Conservation (phyloP, 92 coral and sea anemone genomes). For the Parazoanthus swiftii region DNA sequence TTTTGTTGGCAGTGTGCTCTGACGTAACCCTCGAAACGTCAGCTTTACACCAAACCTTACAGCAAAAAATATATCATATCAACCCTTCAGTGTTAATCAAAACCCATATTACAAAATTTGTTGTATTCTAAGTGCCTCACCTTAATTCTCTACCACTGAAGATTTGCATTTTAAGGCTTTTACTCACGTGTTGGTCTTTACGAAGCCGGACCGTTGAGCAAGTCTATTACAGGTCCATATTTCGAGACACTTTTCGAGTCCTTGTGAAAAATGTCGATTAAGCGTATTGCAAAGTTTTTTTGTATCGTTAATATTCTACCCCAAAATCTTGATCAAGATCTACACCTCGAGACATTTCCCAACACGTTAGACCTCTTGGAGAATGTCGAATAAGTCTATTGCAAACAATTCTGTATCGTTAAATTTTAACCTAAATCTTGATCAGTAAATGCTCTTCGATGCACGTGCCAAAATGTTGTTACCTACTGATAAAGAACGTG, state of each 20-base stretch:
- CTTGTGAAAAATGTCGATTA: neutral
- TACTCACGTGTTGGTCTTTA: constrained; percentile 79
- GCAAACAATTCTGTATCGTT: constrained; percentile 8
- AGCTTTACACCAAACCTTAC: too few relatives aligned
- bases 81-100: too few relatives aligned
- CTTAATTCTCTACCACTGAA: constrained; percentile 60
- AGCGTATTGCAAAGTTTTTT: neutral
- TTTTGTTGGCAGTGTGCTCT: too few relatives aligned
- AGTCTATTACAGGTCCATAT: constrained; percentile 26
- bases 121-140: constrained; percentile 60
- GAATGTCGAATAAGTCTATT: constrained; percentile 75
- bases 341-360: constrained; percentile 78
- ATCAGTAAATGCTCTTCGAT: constrained; percentile 78
- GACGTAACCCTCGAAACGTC: too few relatives aligned
- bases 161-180: constrained; percentile 87
- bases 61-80: too few relatives aligned
- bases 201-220: constrained; percentile 72
- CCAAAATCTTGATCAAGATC: constrained; percentile 58
- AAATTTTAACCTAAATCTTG: constrained; percentile 73
- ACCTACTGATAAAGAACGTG: constrained; percentile 74
- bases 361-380: constrained; percentile 73
- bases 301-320: neutral
- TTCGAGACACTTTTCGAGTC: neutral
- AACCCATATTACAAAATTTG: neutral
- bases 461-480: constrained; percentile 85